Percentiles rank a stretch among this genome's conserved stretches.
phyloP scores from a whole-genome alignment of 2,113 vertebrate species.

The Leptobrachium leishanense region DNA sequence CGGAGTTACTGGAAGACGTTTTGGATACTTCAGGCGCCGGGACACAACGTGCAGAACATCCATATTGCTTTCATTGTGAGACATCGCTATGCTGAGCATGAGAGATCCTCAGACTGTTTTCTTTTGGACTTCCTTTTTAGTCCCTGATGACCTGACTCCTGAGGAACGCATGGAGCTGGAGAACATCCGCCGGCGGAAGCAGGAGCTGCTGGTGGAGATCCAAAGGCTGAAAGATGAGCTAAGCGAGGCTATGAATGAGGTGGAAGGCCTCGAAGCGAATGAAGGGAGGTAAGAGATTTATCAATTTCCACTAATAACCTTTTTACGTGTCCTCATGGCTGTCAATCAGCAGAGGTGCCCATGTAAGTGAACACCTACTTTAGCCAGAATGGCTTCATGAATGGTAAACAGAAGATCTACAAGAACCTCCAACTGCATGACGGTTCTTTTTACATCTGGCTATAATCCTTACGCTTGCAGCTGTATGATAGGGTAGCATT shows the following conservation, averaged over 20 bases:
- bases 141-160: slow-evolving; percentile 86
- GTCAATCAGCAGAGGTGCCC: too few species aligned
- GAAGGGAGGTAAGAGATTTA: slow-evolving; percentile 81
- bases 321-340: too few species aligned
- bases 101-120: slow-evolving; percentile 22
- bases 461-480: too few species aligned
- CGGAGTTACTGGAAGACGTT: too few species aligned
- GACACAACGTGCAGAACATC: background rate
- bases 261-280: slow-evolving; percentile 85
- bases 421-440: too few species aligned
- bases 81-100: background rate
- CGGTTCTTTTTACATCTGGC: too few species aligned
- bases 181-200: slow-evolving; percentile 86
- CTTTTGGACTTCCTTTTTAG: slow-evolving; percentile 56
- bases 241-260: slow-evolving; percentile 86
- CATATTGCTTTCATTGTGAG: background rate
- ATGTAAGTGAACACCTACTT: too few species aligned
- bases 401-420: too few species aligned
- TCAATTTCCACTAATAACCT: too few species aligned
- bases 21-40: too few species aligned
- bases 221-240: slow-evolving; percentile 85
- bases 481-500: too few species aligned
- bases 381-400: too few species aligned
- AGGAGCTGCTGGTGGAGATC: slow-evolving; percentile 86
- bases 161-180: slow-evolving; percentile 89